These are phyloP conservation scores for Neopipo cinnamomea DNA, from an alignment of 2,113 vertebrate genomes.

Conservation along the genomic window DNA sequence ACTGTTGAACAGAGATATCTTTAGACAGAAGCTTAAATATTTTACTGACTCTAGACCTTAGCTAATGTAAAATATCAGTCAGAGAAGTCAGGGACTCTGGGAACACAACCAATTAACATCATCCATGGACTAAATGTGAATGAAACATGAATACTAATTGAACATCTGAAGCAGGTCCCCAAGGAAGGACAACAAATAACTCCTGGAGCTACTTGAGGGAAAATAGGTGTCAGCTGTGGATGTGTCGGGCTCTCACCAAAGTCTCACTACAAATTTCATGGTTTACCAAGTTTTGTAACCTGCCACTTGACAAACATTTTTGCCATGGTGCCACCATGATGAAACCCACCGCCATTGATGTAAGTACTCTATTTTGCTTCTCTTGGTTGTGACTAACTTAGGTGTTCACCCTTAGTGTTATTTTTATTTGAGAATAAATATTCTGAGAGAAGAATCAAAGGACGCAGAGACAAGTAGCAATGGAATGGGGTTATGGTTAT, in stretches of 20 bases:
- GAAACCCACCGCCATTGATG: not conserved
- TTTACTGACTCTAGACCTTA: not conserved
- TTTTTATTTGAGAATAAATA: not conserved
- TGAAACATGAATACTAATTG: not conserved
- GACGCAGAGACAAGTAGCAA: not conserved
- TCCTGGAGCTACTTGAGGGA: not conserved
- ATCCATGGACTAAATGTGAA: not conserved
- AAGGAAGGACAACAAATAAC: not conserved
- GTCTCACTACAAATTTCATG: not conserved
- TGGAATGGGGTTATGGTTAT: not conserved
- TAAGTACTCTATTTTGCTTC: accelerated
- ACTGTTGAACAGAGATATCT: not conserved
- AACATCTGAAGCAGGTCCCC: not conserved
- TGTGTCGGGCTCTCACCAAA: not conserved
- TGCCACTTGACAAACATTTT: not conserved
- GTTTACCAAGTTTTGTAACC: not conserved
- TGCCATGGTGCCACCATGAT: accelerated
- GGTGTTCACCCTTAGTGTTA: not conserved
- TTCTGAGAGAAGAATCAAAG: not conserved
- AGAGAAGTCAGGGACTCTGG: not conserved
- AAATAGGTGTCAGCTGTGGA: not conserved
- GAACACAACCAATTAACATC: not conserved
- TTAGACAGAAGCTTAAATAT: not conserved
- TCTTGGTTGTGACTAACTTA: not conserved
- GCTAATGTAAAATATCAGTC: not conserved